phyloP scores from a whole-genome alignment of 2,888 invertebrate genomes.

The Cosmopolites sordidus region DNA sequence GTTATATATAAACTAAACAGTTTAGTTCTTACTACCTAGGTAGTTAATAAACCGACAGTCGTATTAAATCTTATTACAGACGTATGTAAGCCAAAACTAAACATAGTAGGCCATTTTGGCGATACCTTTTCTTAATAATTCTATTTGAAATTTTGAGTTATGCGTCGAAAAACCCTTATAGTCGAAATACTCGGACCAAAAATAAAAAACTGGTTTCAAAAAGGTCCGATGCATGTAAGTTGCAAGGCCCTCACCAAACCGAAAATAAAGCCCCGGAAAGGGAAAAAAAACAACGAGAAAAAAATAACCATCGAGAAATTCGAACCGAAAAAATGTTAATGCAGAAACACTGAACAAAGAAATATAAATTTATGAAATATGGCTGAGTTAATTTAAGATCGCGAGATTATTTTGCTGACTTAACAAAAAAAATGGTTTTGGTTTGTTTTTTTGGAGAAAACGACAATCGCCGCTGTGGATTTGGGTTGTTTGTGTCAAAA shows the following conservation, averaged over 20 bases:
- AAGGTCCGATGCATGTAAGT: conserved; percentile 23
- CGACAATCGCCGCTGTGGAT: no score
- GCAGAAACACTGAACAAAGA: conserved; percentile 23
- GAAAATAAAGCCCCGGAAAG: no score
- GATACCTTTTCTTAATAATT: conserved; percentile 41
- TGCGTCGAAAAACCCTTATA: conserved; percentile 30
- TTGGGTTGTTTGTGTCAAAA: no score
- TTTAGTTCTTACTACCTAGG: no score
- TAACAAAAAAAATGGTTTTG: no score
- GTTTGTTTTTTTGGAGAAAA: no score
- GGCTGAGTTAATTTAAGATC: conserved; percentile 20
- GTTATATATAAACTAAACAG: no score
- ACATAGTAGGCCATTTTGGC: conserved; percentile 26
- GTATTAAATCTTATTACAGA: no score
- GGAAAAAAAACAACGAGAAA: no score
- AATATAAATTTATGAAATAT: conserved; percentile 25
- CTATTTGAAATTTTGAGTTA: conserved; percentile 45
- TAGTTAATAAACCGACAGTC: no score
- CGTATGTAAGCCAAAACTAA: no score
- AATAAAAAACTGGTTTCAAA: conserved; percentile 20
- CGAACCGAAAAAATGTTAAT: conserved; percentile 25
- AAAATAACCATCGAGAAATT: conserved; percentile 12
- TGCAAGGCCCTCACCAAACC: conserved; percentile 1
- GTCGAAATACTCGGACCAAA: conserved; percentile 21
- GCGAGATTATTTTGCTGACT: no score